Conservation (phyloP, 2,888 invertebrate species). For the Calameuta filiformis region DNA sequence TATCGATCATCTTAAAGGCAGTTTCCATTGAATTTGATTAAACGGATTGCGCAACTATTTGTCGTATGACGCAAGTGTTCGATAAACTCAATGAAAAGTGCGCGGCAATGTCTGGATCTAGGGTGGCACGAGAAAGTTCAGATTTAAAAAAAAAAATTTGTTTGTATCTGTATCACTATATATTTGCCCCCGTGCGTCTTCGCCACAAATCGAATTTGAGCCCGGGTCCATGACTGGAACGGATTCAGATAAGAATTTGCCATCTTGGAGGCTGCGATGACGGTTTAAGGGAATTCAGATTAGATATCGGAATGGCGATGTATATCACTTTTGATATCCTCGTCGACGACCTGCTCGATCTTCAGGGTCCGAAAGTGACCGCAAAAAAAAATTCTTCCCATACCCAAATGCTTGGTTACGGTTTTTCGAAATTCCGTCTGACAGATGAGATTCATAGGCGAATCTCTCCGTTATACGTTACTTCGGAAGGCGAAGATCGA, state of each 20-base stretch:
- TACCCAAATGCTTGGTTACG: neutral
- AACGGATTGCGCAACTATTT: conserved; percentile 25
- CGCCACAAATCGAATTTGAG: neutral
- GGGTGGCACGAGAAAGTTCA: conserved; percentile 32
- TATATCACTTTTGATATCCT: neutral
- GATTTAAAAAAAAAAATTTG: neutral
- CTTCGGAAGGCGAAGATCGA: neutral
- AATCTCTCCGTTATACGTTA: neutral
- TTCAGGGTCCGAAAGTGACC: neutral
- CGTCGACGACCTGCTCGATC: neutral
- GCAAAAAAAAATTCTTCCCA: neutral
- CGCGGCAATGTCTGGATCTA: conserved; percentile 35
- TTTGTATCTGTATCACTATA: neutral
- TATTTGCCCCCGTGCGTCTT: neutral
- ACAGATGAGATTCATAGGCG: neutral
- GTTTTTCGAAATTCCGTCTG: neutral
- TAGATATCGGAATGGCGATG: neutral
- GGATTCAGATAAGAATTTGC: neutral
- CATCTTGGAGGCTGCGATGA: neutral
- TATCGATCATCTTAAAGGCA: conserved; percentile 33
- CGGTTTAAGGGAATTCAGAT: neutral
- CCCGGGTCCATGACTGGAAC: neutral
- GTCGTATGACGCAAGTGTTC: conserved; percentile 35
- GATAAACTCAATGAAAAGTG: conserved; percentile 65
- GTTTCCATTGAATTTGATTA: conserved; percentile 62